A percentile compares a stretch with the other conserved stretches of the same genome.
These are phyloP conservation scores for Ariolimax columbianus DNA, from an alignment of 2,888 invertebrate genomes.

Conservation along the genomic window DNA sequence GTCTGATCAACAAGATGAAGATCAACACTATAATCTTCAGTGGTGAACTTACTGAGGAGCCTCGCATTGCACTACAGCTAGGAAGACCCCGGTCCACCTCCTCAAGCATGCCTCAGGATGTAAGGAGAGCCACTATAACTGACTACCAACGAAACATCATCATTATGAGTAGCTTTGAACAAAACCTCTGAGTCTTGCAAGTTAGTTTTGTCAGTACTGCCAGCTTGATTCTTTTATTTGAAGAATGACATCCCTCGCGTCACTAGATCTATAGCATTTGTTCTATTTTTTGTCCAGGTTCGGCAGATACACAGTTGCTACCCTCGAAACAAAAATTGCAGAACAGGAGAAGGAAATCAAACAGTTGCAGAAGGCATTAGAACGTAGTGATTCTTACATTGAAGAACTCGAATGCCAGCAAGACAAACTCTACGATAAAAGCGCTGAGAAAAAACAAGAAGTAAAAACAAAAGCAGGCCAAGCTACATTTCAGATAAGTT, in stretches of 20 bases:
- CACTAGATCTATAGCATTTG: no score
- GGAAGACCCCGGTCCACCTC: no score
- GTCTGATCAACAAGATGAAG: no score
- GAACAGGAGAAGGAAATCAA: slow-evolving; percentile 72
- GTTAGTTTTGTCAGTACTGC: not conserved
- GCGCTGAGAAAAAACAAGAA: not conserved
- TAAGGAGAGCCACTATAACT: no score
- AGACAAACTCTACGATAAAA: slow-evolving; percentile 29
- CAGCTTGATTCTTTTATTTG: no score
- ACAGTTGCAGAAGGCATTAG: slow-evolving; percentile 73
- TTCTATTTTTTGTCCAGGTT: slow-evolving; percentile 62
- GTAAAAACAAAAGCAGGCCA: not conserved
- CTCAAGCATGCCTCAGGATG: no score
- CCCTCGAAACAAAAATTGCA: slow-evolving; percentile 73
- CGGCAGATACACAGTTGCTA: slow-evolving; percentile 74
- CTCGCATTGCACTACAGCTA: no score
- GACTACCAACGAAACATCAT: no score
- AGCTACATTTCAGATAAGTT: slow-evolving; percentile 15
- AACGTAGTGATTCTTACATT: slow-evolving; percentile 74
- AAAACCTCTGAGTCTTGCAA: not conserved
- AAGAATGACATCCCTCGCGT: no score
- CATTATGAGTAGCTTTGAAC: no score
- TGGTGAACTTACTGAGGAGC: no score
- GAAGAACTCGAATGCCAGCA: slow-evolving; percentile 72
- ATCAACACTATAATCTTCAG: no score